phyloP scores from a whole-genome alignment of 2,888 invertebrate species.

The Lomographa bimaculata region DNA sequence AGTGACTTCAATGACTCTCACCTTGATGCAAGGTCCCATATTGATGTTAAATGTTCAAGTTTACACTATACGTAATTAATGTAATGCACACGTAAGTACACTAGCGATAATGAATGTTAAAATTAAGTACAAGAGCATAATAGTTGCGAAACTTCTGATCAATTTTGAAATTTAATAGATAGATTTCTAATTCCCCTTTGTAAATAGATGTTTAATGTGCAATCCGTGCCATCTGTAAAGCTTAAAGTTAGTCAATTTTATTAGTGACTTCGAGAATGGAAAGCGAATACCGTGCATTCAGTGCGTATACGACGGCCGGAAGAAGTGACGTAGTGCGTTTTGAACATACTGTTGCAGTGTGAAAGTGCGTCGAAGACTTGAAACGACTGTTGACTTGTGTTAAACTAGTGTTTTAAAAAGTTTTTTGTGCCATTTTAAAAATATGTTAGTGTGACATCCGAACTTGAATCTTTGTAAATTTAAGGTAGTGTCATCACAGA shows the following conservation, averaged over 20 bases:
- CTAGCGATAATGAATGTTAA: conserved; percentile 71
- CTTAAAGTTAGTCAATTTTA: conserved; percentile 77
- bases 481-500: conserved; percentile 79
- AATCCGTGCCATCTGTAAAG: conserved; percentile 83
- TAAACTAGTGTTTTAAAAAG: conserved; percentile 76
- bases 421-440: conserved; percentile 83
- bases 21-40: conserved; percentile 17
- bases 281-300: conserved; percentile 38
- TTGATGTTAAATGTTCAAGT: conserved; percentile 62
- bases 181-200: conserved; percentile 68
- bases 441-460: conserved; percentile 82
- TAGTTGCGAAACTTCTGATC: conserved; percentile 67
- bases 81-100: conserved; percentile 75
- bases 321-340: conserved; percentile 44
- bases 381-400: conserved; percentile 79
- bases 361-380: conserved; percentile 65
- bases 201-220: conserved; percentile 78
- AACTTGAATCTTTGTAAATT: conserved; percentile 81
- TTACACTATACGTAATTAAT: conserved; percentile 76
- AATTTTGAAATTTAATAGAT: conserved; percentile 64
- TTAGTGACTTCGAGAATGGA: conserved; percentile 50
- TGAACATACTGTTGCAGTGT: conserved; percentile 48
- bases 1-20: conserved; percentile 13
- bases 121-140: conserved; percentile 62
- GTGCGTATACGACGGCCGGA: conserved; percentile 35